A percentile compares a stretch with the other conserved stretches of the same genome.
These are phyloP conservation scores for Sipha flava DNA, from an alignment of 1,140 invertebrate genomes.

Conservation along the genomic window DNA sequence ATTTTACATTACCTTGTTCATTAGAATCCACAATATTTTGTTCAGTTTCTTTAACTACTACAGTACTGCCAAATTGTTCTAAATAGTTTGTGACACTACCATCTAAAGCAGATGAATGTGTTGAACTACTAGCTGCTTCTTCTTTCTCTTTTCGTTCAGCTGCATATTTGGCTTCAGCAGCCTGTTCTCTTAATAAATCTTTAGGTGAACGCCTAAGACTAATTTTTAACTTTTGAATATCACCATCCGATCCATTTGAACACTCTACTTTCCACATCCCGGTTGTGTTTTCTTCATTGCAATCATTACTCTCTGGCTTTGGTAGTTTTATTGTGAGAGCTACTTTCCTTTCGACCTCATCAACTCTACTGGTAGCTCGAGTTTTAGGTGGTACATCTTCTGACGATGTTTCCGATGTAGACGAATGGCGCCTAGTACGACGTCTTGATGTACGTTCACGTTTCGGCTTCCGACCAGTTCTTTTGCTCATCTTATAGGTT, in stretches of 20 bases:
- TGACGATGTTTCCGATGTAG: not conserved
- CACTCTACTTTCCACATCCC: constrained; percentile 50
- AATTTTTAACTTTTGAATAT: constrained; percentile 49
- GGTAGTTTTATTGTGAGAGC: constrained; percentile 16
- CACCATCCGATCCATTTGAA: constrained; percentile 48
- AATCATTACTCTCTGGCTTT: constrained; percentile 21
- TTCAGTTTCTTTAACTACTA: constrained; percentile 36
- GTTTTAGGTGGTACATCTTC: constrained; percentile 9
- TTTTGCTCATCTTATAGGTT: constrained; percentile 15
- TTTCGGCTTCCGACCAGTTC: constrained; percentile 8
- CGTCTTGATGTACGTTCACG: constrained; percentile 13
- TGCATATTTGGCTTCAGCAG: constrained; percentile 35
- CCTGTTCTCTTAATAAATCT: constrained; percentile 36
- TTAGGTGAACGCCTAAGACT: constrained; percentile 47
- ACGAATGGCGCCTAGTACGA: constrained; percentile 15
- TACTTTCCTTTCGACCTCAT: not conserved
- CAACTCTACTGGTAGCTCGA: not conserved
- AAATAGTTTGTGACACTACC: constrained; percentile 32
- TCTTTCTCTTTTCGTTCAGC: constrained; percentile 24
- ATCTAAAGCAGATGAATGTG: not conserved
- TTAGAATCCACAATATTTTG: constrained; percentile 35
- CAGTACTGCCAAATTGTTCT: constrained; percentile 39
- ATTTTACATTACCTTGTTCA: constrained; percentile 27
- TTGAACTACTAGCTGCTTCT: not conserved
- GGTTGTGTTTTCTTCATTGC: constrained; percentile 35